Evolutionary conservation across 2,113 vertebrate genomes (phyloP), one percentile per base, ranked within the genome.

Genomic region (Neomonachus schauinslandi): DNA sequence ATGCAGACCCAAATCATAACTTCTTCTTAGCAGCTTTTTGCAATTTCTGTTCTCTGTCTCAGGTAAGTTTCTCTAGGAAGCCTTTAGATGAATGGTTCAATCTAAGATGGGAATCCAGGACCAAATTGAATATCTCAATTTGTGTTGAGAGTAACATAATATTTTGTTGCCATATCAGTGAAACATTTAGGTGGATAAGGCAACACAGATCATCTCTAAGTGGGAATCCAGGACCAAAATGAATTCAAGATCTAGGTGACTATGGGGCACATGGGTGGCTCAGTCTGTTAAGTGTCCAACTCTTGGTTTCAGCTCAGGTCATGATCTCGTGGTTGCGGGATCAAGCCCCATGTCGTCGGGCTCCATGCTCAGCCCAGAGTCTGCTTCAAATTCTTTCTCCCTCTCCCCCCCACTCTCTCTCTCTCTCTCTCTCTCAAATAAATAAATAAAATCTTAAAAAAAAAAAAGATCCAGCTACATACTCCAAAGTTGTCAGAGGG

Each of bases 401-500:
- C 16, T n/a, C 33, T 36, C 33, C 4, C 18, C 36, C 8, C 33
- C 16, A 36, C 33, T 69, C 33, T 19, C 8, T n/a, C 4, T 19
- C 67, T 67, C n/a, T n/a, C n/a, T 57, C 55, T 69, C 61, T 65
- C 67, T 69, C 67, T 69, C 67, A 69, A n/a, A 69, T 69, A 69
- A 28, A 63, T 63, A 63, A 67, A 31, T 36, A 69, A 69, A 69
- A 21, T 69, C 16, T 21, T 69, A 4, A n/a, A 69, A n/a, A 55
- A 55, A 55, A 55, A 55, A 69, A 63, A 74, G 13, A 36, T 55
- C 13, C 72, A 36, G 28, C 36, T 28, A 42, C 55, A 2, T 7
- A n/a, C 13, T 61, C 7, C 28, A 13, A 26, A 93, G 4, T 9
- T 12, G 0, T 4, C 9, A 6, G 8, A 53, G 7, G 2, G 24